phyloP scores from a whole-genome alignment of 2,113 vertebrate species.

The Fukomys damarensis region DNA sequence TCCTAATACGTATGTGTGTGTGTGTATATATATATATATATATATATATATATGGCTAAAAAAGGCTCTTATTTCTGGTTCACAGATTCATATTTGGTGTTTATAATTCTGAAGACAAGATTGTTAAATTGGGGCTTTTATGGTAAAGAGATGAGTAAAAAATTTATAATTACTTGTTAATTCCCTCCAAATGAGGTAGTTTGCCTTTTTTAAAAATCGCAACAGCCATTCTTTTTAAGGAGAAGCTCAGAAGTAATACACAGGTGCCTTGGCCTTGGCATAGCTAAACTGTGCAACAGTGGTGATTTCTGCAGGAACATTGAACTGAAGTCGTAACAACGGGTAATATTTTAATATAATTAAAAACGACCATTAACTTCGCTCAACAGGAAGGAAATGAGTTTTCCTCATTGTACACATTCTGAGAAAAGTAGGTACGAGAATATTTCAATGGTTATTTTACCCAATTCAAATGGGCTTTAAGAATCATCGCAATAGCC shows the following conservation, averaged over 20 bases:
- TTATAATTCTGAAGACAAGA: constrained; percentile 74
- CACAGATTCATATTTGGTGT: constrained; percentile 62
- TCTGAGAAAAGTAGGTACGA: constrained; percentile 64
- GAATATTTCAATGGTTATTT: constrained; percentile 64
- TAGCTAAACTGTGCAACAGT: neutral
- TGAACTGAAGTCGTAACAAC: constrained; percentile 78
- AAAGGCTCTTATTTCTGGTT: constrained; percentile 72
- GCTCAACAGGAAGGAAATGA: constrained; percentile 78
- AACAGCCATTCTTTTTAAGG: constrained; percentile 28
- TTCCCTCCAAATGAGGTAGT: constrained; percentile 67
- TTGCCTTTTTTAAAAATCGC: constrained; percentile 3
- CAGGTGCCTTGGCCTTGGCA: constrained; percentile 11
- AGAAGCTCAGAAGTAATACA: constrained; percentile 65
- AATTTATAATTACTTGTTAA: constrained; percentile 72
- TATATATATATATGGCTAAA: no score
- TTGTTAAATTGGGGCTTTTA: constrained; percentile 64
- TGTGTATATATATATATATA: no score
- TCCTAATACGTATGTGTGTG: no score
- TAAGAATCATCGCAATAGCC: constrained; percentile 47
- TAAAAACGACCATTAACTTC: constrained; percentile 78
- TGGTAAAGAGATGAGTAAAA: constrained; percentile 66
- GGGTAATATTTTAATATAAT: constrained; percentile 81
- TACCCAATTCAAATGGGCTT: constrained; percentile 29
- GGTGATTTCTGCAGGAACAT: constrained; percentile 64
- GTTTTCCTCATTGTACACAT: constrained; percentile 71